Base-by-base conservation (phyloP, 2,888 invertebrate genomes). In the Paralinhomoeus sp. region DNA sequence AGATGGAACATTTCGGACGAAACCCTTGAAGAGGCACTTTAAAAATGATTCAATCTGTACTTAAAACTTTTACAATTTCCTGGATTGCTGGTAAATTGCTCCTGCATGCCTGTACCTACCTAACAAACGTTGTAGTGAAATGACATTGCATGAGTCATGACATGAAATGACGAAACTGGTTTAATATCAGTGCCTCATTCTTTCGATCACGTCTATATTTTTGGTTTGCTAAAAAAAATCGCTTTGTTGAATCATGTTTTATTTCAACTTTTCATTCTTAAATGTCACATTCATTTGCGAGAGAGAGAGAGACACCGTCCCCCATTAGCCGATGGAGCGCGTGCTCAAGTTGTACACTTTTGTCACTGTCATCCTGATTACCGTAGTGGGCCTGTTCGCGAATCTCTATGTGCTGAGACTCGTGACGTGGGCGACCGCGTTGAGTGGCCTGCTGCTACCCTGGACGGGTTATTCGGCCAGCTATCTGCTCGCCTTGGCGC, bases 341-440 rank as follows among this genome's bases (percentile, higher is more conserved):
- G n/a, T n/a, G n/a, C n/a, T n/a, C n/a, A n/a, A n/a, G n/a, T n/a
- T n/a, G n/a, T n/a, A n/a, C n/a, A n/a, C n/a, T n/a, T n/a, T n/a
- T n/a, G n/a, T n/a, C n/a, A n/a, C n/a, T n/a, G n/a, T n/a, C n/a
- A n/a, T n/a, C n/a, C n/a, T n/a, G n/a, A n/a, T n/a, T n/a, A n/a
- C n/a, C n/a, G n/a, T n/a, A n/a, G n/a, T n/a, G n/a, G n/a, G n/a
- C n/a, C n/a, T n/a, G n/a, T n/a, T n/a, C n/a, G 43, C 45, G 15
- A 48, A 51, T 44, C 46, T 24, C 21, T 52, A 51, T 45, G 45
- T 52, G n/a, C 37, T 52, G 34, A 43, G 27, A 34, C 42, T 52
- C 9, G 37, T 52, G 37, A 45, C 24, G 20, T 49, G 48, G 48
- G 27, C 38, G 15, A 48, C 54, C 9, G 33, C 53, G 17, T 0